These are phyloP conservation scores for Laupala kohalensis DNA, from an alignment of 1,140 invertebrate genomes.

Conservation along the genomic window DNA sequence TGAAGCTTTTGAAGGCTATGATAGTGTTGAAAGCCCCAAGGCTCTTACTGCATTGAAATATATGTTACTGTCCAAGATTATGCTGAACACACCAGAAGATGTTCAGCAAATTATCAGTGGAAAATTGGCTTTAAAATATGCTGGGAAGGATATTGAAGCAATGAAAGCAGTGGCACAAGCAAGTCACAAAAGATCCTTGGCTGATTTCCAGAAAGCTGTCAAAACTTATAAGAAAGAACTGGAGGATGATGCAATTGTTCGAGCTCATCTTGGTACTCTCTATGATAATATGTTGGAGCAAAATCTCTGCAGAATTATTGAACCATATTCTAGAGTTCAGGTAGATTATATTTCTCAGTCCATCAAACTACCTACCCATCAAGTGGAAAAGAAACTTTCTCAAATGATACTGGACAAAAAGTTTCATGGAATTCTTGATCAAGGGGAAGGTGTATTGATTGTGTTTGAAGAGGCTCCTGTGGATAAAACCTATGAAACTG, in stretches of 20 bases:
- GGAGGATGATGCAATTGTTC: constrained; percentile 91
- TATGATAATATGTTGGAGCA: constrained; percentile 99
- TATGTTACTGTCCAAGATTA: constrained; percentile 98
- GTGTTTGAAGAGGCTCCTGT: constrained; percentile 91
- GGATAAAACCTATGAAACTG: constrained; percentile 95
- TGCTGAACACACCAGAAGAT: constrained; percentile 92
- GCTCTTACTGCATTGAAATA: constrained; percentile 93
- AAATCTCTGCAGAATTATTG: constrained; percentile 95
- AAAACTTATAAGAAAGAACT: constrained; percentile 79
- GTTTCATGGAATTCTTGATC: constrained; percentile 91
- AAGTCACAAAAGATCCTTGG: constrained; percentile 88
- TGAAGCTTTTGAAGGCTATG: constrained; percentile 99
- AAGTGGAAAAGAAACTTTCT: constrained; percentile 96
- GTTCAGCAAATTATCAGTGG: constrained; percentile 90
- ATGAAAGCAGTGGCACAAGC: constrained; percentile 95
- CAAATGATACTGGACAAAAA: constrained; percentile 99
- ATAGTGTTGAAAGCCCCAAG: constrained; percentile 84
- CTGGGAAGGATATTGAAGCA: constrained; percentile 88
- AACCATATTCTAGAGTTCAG: constrained; percentile 92
- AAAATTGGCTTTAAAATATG: constrained; percentile 93
- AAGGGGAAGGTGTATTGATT: constrained; percentile 92
- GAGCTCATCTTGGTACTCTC: constrained; percentile 88
- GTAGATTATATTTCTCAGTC: constrained; percentile 68
- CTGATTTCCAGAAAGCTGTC: constrained; percentile 85
- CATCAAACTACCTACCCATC: constrained; percentile 76